These are phyloP conservation scores for Baryphthengus martii DNA, from an alignment of 2,113 vertebrate species.

Conservation along the genomic window DNA sequence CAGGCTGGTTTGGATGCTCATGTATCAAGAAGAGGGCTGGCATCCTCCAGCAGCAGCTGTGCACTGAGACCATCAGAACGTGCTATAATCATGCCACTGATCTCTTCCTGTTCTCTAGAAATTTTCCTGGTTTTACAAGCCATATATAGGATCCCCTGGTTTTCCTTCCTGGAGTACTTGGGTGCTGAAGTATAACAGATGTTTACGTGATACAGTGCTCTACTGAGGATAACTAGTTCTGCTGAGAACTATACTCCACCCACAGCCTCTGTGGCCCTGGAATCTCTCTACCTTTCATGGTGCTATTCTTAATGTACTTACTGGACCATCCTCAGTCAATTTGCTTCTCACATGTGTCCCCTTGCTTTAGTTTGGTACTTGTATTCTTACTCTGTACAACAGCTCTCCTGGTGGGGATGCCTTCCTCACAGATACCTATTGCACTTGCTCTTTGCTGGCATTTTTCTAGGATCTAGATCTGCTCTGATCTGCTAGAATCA, in stretches of 20 bases:
- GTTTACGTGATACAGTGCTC: no score
- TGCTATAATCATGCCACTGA: neutral
- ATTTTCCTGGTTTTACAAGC: neutral
- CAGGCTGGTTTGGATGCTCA: neutral
- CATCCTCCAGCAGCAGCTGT: rapidly evolving
- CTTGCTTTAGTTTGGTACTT: neutral
- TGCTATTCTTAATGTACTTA: neutral
- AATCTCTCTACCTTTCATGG: neutral
- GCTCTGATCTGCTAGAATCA: neutral
- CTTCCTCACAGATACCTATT: neutral
- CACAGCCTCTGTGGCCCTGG: neutral
- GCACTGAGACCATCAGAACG: neutral
- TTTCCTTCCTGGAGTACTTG: neutral
- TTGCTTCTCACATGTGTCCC: neutral
- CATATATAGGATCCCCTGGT: neutral
- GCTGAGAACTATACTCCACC: neutral
- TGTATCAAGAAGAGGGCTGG: neutral
- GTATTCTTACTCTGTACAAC: neutral
- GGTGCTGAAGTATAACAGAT: no score
- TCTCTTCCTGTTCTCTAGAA: neutral
- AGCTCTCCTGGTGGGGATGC: neutral
- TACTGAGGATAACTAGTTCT: neutral
- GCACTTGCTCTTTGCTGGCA: neutral
- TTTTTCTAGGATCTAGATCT: neutral
- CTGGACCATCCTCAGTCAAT: neutral